Evolutionary conservation across 2,113 vertebrate genomes (phyloP).

Genomic region (Lycaon pictus): DNA sequence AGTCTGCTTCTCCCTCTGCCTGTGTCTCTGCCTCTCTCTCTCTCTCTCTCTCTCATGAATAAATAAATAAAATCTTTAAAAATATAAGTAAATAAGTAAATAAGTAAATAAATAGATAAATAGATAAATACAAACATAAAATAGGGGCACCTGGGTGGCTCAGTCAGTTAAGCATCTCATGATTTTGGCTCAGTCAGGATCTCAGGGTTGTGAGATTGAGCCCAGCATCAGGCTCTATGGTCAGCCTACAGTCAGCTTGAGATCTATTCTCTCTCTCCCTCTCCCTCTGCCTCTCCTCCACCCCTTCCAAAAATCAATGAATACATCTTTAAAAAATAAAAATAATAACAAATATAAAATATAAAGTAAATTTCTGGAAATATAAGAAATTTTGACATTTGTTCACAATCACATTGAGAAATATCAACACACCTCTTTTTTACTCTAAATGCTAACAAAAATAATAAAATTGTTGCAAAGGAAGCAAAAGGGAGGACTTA

Average conservation of each 20-base stretch:
- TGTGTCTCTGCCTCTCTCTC: no score
- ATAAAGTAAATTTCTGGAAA: background rate
- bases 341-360: background rate
- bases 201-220: no score
- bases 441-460: background rate
- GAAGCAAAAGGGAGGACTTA: background rate
- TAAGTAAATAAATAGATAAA: no score
- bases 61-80: no score
- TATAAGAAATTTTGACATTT: background rate
- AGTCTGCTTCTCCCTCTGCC: no score
- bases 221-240: accelerated
- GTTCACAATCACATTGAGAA: background rate
- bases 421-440: background rate
- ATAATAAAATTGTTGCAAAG: background rate
- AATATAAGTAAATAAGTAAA: no score
- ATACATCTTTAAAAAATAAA: background rate
- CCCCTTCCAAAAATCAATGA: background rate
- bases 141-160: background rate
- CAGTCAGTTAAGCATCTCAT: background rate
- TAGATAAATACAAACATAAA: background rate
- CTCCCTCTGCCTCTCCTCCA: background rate
- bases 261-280: background rate
- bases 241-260: background rate
- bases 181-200: background rate
- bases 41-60: no score